Conservation (phyloP, 2,113 vertebrate species). For the Antechinus stuartii region DNA sequence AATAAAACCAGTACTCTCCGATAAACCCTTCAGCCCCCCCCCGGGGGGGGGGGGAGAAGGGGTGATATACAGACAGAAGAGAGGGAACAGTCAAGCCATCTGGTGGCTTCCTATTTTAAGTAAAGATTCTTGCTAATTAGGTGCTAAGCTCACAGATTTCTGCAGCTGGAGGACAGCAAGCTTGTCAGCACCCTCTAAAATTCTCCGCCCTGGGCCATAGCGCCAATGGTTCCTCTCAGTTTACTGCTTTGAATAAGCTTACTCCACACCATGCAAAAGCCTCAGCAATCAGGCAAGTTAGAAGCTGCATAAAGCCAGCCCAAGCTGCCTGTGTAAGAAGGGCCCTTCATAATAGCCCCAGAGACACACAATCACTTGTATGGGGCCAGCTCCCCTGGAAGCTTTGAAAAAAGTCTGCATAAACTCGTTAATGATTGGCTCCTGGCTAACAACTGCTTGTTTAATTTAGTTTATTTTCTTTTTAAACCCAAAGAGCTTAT, state of each 20-base stretch:
- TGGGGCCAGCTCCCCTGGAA: conserved; percentile 34
- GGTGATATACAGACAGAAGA: neutral
- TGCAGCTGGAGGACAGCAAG: neutral
- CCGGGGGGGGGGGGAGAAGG: neutral
- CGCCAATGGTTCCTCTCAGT: neutral
- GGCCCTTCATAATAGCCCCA: conserved; percentile 43
- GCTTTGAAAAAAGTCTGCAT: conserved; percentile 43
- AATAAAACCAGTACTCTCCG: neutral
- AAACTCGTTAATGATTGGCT: conserved; percentile 42
- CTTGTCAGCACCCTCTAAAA: neutral
- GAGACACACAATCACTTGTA: neutral
- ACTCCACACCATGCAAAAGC: neutral
- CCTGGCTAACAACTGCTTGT: conserved; percentile 46
- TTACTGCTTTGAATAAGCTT: neutral
- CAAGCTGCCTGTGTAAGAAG: neutral
- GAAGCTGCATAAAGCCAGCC: neutral
- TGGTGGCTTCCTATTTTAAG: neutral
- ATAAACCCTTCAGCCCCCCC: too few relatives aligned
- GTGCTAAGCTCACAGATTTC: conserved; percentile 2
- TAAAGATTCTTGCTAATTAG: neutral
- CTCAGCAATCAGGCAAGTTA: neutral
- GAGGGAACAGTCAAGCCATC: neutral
- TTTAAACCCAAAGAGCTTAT: conserved; percentile 52
- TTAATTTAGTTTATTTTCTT: conserved; percentile 60
- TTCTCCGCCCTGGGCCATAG: neutral